phyloP scores from a whole-genome alignment of 2,797 vertebrate species.

The Threskiornis aethiopicus region DNA sequence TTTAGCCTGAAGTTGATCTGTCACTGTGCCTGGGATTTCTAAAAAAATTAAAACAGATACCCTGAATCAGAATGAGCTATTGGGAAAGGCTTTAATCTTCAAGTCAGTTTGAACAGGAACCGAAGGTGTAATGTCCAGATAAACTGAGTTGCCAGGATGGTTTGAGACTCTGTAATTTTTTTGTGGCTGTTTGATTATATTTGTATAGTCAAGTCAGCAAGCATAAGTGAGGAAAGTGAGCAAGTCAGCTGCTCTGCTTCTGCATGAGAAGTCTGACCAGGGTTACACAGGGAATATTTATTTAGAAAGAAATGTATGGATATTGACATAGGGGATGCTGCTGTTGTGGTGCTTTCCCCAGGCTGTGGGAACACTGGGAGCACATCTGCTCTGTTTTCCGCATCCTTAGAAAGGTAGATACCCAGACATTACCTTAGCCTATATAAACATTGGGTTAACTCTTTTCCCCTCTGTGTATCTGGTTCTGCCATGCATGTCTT shows the following conservation, averaged over 20 bases:
- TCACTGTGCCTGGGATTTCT: not conserved
- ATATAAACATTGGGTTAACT: not conserved
- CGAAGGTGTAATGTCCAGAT: not conserved
- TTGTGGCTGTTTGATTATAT: not conserved
- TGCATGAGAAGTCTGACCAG: not conserved
- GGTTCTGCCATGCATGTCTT: not conserved
- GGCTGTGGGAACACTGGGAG: not conserved
- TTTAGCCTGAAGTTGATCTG: not conserved
- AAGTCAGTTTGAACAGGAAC: not conserved
- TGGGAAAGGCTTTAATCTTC: not conserved
- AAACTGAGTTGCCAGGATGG: not conserved
- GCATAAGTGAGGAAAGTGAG: not conserved
- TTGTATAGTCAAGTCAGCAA: not conserved
- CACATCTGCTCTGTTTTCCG: not conserved
- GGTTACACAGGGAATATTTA: not conserved
- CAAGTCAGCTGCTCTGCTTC: not conserved
- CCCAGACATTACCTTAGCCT: not conserved
- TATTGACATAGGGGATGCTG: not conserved
- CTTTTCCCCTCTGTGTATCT: not conserved
- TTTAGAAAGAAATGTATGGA: not conserved
- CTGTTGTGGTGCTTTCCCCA: conserved; percentile 3
- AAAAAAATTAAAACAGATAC: not conserved
- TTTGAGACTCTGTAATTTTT: not conserved
- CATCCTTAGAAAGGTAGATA: not conserved
- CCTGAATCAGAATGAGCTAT: not conserved